phyloP scores from a whole-genome alignment of 2,888 invertebrate genomes.

The Ennomos erosarius region DNA sequence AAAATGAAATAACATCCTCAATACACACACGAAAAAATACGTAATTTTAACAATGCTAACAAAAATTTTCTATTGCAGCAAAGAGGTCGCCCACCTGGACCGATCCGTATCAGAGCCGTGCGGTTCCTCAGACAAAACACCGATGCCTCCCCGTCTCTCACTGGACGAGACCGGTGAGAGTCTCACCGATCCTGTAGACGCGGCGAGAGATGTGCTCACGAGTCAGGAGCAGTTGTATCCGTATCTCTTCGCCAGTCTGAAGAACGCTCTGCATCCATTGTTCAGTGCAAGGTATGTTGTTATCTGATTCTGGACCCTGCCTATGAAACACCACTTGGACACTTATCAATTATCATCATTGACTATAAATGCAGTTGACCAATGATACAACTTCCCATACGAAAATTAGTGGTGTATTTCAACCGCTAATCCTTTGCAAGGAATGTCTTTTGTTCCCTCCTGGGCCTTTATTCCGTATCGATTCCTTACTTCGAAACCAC shows the following conservation, averaged over 20 bases:
- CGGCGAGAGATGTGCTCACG: slow-evolving; percentile 83
- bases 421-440: no score
- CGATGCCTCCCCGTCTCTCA: slow-evolving; percentile 31
- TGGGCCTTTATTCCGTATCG: no score
- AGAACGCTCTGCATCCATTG: slow-evolving; percentile 91
- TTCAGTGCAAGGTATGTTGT: slow-evolving; percentile 84
- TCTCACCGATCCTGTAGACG: slow-evolving; percentile 53
- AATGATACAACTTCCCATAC: no score
- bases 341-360: no score
- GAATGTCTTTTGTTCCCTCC: no score
- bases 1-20: no score
- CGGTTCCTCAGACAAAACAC: slow-evolving; percentile 45
- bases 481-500: no score
- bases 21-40: no score
- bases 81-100: slow-evolving; percentile 42
- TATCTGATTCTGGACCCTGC: no score
- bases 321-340: no score
- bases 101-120: slow-evolving; percentile 60
- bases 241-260: slow-evolving; percentile 89
- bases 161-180: slow-evolving; percentile 42
- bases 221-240: slow-evolving; percentile 92
- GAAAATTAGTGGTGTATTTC: no score
- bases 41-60: not conserved
- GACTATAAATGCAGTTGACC: no score
- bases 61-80: slow-evolving; percentile 12